Conservation (phyloP, 1,140 invertebrate genomes). For the Oryzaephilus surinamensis region DNA sequence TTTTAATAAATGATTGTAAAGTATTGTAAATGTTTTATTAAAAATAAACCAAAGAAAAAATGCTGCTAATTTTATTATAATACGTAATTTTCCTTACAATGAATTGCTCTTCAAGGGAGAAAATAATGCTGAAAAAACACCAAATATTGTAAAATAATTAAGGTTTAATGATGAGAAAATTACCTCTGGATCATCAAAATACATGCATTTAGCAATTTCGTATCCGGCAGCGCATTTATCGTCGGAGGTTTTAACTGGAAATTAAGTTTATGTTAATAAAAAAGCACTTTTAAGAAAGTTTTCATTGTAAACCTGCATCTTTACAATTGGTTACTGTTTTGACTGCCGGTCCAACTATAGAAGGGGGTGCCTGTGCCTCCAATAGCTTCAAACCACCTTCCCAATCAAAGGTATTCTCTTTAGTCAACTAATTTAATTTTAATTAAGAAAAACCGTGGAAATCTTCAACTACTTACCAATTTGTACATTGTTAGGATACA, state of each 20-base stretch:
- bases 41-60: too few species aligned
- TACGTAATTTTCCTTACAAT: too few species aligned
- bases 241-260: conserved; percentile 3
- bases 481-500: conserved; percentile 24
- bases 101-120: too few species aligned
- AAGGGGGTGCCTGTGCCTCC: conserved; percentile 16
- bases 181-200: conserved; percentile 8
- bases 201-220: conserved; percentile 5
- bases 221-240: conserved; percentile 5
- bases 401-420: conserved; percentile 24
- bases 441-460: background rate
- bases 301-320: too few species aligned
- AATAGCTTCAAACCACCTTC: conserved; percentile 16
- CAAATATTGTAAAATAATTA: background rate
- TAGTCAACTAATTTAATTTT: conserved; percentile 13
- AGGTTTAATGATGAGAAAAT: background rate
- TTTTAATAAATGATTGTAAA: too few species aligned
- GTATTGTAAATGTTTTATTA: too few species aligned
- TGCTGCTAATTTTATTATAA: too few species aligned
- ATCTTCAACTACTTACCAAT: conserved; percentile 16
- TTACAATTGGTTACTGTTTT: conserved; percentile 13
- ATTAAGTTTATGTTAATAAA: too few species aligned
- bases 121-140: background rate
- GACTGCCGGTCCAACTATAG: conserved; percentile 10
- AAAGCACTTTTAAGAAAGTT: too few species aligned